Percentiles rank a stretch among this genome's conserved stretches.
Evolutionary conservation across 2,797 vertebrate species (phyloP).

Genomic region (Acanthis flammea): DNA sequence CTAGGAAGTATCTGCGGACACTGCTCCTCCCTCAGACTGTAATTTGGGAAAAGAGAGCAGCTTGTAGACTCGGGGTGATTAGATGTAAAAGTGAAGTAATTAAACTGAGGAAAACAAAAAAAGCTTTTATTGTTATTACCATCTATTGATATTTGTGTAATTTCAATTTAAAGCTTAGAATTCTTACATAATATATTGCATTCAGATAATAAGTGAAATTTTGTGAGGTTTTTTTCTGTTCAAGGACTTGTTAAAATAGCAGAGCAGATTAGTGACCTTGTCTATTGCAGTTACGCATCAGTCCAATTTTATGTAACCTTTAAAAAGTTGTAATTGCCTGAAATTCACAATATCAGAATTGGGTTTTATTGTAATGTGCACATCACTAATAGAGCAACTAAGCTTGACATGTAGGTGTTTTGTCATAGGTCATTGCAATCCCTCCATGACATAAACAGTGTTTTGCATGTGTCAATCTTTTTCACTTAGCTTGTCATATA

Average conservation of each 20-base stretch:
- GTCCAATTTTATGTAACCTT: not conserved
- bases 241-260: not conserved
- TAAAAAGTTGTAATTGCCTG: not conserved
- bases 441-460: not conserved
- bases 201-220: not conserved
- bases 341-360: not conserved
- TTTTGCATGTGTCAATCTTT: constrained; percentile 3
- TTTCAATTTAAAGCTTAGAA: not conserved
- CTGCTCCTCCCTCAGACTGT: not conserved
- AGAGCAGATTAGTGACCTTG: not conserved
- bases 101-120: not conserved
- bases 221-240: not conserved
- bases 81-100: not conserved
- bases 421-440: not conserved
- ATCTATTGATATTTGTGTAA: not conserved
- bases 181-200: not conserved
- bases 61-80: not conserved
- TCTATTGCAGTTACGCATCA: not conserved
- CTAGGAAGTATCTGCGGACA: not conserved
- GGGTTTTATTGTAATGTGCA: not conserved
- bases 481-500: constrained; percentile 90
- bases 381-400: not conserved
- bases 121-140: not conserved
- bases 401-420: not conserved
- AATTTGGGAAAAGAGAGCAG: not conserved